These are phyloP conservation scores for Ctenochaetus hawaiiensis DNA, from an alignment of 2,797 vertebrate genomes.

Conservation along the genomic window DNA sequence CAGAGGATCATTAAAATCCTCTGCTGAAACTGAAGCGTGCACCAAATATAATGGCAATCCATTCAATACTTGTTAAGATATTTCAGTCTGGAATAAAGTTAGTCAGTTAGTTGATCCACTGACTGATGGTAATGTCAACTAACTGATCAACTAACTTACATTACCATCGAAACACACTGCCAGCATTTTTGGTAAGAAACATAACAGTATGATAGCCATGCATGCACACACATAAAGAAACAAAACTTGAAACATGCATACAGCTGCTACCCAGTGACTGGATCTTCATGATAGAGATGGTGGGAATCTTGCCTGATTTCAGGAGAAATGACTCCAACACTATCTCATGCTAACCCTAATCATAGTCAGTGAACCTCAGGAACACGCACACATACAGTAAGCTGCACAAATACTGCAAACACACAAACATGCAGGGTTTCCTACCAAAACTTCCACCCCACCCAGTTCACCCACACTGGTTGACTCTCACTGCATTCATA, in stretches of 20 bases:
- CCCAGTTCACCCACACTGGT: slow-evolving; percentile 27
- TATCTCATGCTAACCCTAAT: slow-evolving; percentile 10
- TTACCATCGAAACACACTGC: background rate
- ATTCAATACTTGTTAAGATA: background rate
- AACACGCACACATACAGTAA: slow-evolving; percentile 9
- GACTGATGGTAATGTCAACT: background rate
- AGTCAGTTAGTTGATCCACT: background rate
- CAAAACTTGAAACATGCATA: background rate
- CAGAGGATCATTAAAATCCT: background rate
- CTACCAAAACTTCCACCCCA: slow-evolving; percentile 40
- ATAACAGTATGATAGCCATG: background rate
- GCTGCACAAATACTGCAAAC: background rate
- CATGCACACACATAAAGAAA: background rate
- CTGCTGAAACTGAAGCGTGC: background rate
- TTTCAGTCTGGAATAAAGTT: background rate
- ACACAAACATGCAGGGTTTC: slow-evolving; percentile 40
- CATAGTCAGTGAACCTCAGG: slow-evolving; percentile 9
- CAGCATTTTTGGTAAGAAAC: background rate
- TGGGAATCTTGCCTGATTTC: slow-evolving; percentile 9
- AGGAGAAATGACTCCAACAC: background rate
- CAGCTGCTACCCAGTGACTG: slow-evolving; percentile 30
- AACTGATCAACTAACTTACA: too few relatives aligned
- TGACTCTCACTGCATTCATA: slow-evolving; percentile 55
- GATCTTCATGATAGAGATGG: background rate
- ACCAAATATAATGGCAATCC: background rate